These are phyloP conservation scores for human DNA, from an alignment of 2,113 vertebrate species.

Conservation along the genomic window GRCh38 chr14:80558501-80559000, in stretches of 20 bases:
- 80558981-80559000: neutral
- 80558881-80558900: neutral
- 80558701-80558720: fast-evolving
- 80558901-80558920: neutral
- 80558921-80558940: neutral
- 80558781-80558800: neutral
- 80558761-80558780: neutral
- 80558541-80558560: too few relatives aligned
- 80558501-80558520: too few relatives aligned
- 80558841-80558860: neutral
- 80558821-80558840: neutral
- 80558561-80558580: too few relatives aligned
- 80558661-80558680: too few relatives aligned
- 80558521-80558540: too few relatives aligned
- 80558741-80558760: neutral
- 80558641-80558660: too few relatives aligned
- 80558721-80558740: conserved; percentile 22
- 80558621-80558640: too few relatives aligned
- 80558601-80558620: too few relatives aligned
- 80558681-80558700: too few relatives aligned
- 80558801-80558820: neutral
- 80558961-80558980: neutral
- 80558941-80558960: neutral
- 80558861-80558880: neutral
- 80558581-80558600: too few relatives aligned